Evolutionary conservation across 2,888 invertebrate genomes (phyloP).

Genomic region (Stegophylla sp.): DNA sequence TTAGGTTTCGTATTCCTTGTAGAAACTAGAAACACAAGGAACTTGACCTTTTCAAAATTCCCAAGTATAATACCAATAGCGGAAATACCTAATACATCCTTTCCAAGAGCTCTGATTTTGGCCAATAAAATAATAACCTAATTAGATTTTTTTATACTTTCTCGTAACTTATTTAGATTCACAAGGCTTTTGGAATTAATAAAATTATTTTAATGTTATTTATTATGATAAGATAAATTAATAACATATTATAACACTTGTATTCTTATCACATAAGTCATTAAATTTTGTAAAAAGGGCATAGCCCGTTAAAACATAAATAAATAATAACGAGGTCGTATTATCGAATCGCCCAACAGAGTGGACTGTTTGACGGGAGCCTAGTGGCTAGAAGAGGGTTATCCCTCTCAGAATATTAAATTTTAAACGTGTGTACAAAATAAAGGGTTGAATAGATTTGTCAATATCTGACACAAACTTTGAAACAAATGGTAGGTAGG

Average conservation of each 20-base stretch:
- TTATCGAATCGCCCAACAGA: neutral
- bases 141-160: neutral
- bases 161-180: neutral
- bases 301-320: too few relatives aligned
- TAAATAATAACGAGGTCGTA: neutral
- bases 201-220: neutral
- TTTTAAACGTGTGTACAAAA: too few relatives aligned
- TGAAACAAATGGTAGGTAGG: too few relatives aligned
- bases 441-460: too few relatives aligned
- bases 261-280: neutral
- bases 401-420: too few relatives aligned
- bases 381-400: neutral
- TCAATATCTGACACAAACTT: too few relatives aligned
- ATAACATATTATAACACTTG: neutral
- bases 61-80: neutral
- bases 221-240: neutral
- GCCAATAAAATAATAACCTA: neutral
- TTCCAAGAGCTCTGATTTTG: neutral
- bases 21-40: neutral
- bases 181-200: neutral
- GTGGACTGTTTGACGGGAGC: neutral
- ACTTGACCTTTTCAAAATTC: neutral
- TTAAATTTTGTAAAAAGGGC: too few relatives aligned
- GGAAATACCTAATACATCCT: neutral
- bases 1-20: too few relatives aligned